Evolutionary conservation across 2,113 vertebrate genomes (phyloP), one percentile per base, ranked within the genome.

Genomic region (Panthera uncia): DNA sequence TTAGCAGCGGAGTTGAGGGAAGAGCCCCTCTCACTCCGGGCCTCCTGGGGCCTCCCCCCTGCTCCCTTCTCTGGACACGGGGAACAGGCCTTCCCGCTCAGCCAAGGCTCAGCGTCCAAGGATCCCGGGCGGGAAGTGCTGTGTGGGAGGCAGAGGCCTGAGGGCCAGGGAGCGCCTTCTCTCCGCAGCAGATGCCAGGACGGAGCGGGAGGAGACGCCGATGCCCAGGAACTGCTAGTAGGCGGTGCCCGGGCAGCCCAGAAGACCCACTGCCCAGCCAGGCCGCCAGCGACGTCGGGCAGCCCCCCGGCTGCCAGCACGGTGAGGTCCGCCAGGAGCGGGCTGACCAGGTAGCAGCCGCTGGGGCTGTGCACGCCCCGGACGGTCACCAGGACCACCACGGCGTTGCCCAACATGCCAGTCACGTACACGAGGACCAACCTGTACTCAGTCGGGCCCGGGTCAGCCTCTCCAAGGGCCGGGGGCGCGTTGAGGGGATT

Each of bases 141-240:
- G 48, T n/a, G 31, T 48, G 1, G 48, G 14, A 78, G 19, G 69
- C 45, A 50, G 27, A 33, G 23, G 1, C n/a, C 45, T 1, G 33
- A 16, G 25, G 10, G 52, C 2, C 15, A 18, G 27, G 11, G 38
- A 41, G 29, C 1, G 5, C 98, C 98, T 98, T 99, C 99, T 99
- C 97, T 99, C 99, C 84, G 99, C 98, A 0, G 99, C 99, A 98
- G 99, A 99, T 12, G 98, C 99, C 0, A 98, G 99, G 97, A 99
- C 99, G 95, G 99, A 99, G 96, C 99, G 99, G 71, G 99, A 99
- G 0, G 99, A 99, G 38, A 98, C 99, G 1, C 98, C 99, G 96
- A 99, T 99, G 89, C 99, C 99, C 98, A 99, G 98, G 94, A 99
- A 99, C 98, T 99, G 99, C 36, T 99, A 98, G 98, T 99, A 99